Evolutionary conservation across 1,140 invertebrate species (phyloP).

Genomic region (Yoshiicerus persimilis): DNA sequence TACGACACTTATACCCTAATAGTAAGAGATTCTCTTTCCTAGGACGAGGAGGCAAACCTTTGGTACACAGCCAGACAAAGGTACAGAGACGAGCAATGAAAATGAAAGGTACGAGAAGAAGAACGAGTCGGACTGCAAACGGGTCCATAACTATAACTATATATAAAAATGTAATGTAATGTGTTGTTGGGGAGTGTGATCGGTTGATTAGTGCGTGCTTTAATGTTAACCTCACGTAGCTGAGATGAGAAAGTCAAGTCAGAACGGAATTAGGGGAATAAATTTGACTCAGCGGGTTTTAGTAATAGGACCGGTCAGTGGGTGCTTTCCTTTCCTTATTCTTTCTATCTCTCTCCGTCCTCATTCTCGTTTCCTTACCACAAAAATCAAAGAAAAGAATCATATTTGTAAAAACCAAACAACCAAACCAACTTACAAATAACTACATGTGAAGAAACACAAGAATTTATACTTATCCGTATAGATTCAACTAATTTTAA

Average conservation of each 20-base stretch:
- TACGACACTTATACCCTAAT: background rate
- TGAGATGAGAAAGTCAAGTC: background rate
- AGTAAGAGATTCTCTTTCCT: background rate
- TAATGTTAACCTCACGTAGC: slow-evolving; percentile 39
- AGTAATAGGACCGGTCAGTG: slow-evolving; percentile 41
- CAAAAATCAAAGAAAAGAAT: slow-evolving; percentile 2
- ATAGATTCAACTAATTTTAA: background rate
- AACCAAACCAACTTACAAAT: background rate
- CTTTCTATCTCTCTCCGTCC: background rate
- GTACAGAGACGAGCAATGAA: background rate
- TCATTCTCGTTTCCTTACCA: background rate
- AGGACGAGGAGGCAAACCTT: background rate
- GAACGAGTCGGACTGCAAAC: background rate
- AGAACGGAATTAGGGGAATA: slow-evolving; percentile 29
- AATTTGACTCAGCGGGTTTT: slow-evolving; percentile 40
- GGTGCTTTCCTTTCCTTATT: slow-evolving; percentile 20
- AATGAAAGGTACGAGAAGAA: background rate
- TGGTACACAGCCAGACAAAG: background rate
- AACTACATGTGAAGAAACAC: background rate
- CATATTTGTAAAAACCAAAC: background rate
- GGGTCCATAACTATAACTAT: slow-evolving; percentile 29
- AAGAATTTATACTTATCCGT: background rate
- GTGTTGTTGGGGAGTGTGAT: slow-evolving; percentile 33
- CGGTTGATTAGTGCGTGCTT: slow-evolving; percentile 39
- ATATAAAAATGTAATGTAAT: slow-evolving; percentile 35